Base-by-base conservation (phyloP, 1,140 invertebrate genomes). In the Drosophila rhopaloa region DNA sequence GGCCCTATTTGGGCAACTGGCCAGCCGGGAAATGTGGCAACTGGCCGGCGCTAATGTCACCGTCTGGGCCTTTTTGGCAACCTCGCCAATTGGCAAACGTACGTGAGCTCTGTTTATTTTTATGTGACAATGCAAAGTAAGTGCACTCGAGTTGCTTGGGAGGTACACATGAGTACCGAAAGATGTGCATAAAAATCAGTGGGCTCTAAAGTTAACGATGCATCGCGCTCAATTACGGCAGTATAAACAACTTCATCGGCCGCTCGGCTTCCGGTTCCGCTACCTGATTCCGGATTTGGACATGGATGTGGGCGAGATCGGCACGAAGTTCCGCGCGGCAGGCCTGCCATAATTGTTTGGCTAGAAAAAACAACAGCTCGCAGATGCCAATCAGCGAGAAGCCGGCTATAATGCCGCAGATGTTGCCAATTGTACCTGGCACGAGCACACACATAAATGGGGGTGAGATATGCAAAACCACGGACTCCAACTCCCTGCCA, bases 331-430 rank as follows among this genome's bases (percentile, higher is more conserved):
- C 85, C 53, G 71, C 67, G 72, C 73, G 79, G 46, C 65, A 85
- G 75, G 79, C 79, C 61, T 74, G 78, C 81, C 85, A 90, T 90
- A 91, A 76, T 77, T 91, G 91, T 80, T 89, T 86, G 76, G 70
- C 80, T 73, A 91, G 62, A 66, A 91, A 92, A 83, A 90, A 92
- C 55, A 92, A 35, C 24, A 92, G 77, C 76, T 92, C 91, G 70
- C 84, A 90, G 76, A 92, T 83, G 58, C 88, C 91, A 79, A 91
- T 86, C 78, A 92, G 79, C 60, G 91, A 92, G 83, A 92, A 92
- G 51, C 91, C 91, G 7, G 91, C 90, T 60, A 92, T 89, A 70
- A 92, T 90, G 77, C 91, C 82, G 48, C 89, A 92, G 76, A 92
- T 91, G 80, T 82, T 92, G 71, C 91, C 91, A 79, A 92, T 84